A percentile compares a stretch with the other conserved stretches of the same genome.
Conservation (phyloP, 2,797 vertebrate species). For the Pipistrellus nathusii region DNA sequence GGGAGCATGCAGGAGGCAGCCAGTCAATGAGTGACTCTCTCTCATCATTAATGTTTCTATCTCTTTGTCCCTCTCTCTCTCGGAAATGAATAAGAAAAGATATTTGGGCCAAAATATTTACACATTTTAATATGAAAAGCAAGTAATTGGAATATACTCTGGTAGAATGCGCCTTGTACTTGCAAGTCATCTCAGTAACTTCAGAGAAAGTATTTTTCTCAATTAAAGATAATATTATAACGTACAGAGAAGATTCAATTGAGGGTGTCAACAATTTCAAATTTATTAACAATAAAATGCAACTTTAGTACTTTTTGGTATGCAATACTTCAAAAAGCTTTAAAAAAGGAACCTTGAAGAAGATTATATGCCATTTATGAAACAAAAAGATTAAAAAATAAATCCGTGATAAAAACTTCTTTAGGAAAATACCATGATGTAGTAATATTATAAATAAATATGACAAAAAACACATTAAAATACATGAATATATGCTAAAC, state of each 20-base stretch:
- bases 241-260: constrained; percentile 9
- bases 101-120: background rate
- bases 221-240: constrained; percentile 67
- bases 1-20: no score
- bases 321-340: constrained; percentile 59
- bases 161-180: constrained; percentile 49
- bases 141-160: background rate
- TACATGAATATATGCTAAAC: constrained; percentile 20
- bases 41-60: no score
- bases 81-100: no score
- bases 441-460: constrained; percentile 47
- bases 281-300: constrained; percentile 65
- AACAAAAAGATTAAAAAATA: constrained; percentile 67
- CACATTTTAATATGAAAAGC: constrained; percentile 1
- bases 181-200: constrained; percentile 34
- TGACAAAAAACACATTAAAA: constrained; percentile 36
- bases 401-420: constrained; percentile 49
- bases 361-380: constrained; percentile 49
- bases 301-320: constrained; percentile 34
- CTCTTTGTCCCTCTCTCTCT: no score
- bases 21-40: no score
- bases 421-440: constrained; percentile 38
- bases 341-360: constrained; percentile 48
- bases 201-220: constrained; percentile 63
- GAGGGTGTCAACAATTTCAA: constrained; percentile 43